Percentiles rank a stretch among this genome's conserved stretches.
These are phyloP conservation scores for Apocheima hispidaria DNA, from an alignment of 2,888 invertebrate species.

Conservation along the genomic window DNA sequence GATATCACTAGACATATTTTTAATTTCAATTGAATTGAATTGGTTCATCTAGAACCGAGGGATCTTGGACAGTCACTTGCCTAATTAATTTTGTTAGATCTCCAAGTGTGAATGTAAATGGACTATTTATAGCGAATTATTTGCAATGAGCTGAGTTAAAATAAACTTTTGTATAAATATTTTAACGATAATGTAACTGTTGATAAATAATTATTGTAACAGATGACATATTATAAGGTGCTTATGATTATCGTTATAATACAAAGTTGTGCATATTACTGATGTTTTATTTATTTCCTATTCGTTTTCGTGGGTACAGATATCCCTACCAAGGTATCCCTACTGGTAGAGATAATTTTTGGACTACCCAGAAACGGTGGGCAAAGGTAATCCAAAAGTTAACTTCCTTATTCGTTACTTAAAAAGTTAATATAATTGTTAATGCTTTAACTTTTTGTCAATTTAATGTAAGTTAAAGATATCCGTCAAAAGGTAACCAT, in stretches of 20 bases:
- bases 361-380: too few relatives aligned
- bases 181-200: conserved; percentile 84
- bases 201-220: conserved; percentile 81
- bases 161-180: conserved; percentile 84
- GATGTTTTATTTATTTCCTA: conserved; percentile 52
- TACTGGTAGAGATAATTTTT: too few relatives aligned
- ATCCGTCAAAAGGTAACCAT: too few relatives aligned
- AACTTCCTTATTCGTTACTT: too few relatives aligned
- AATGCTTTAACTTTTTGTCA: too few relatives aligned
- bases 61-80: conserved; percentile 12
- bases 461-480: too few relatives aligned
- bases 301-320: not conserved
- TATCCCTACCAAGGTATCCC: too few relatives aligned
- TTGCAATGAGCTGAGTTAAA: conserved; percentile 75
- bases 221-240: conserved; percentile 85
- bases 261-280: conserved; percentile 83
- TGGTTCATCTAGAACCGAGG: not conserved
- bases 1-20: not conserved
- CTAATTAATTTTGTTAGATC: conserved; percentile 24
- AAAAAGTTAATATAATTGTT: too few relatives aligned
- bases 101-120: conserved; percentile 30
- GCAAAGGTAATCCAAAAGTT: too few relatives aligned
- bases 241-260: conserved; percentile 86
- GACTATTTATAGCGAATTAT: conserved; percentile 53
- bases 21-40: not conserved